Percentiles rank a stretch among this genome's conserved stretches.
These are phyloP conservation scores for Ochotona curzoniae DNA, from an alignment of 2,113 vertebrate genomes.

Conservation along the genomic window DNA sequence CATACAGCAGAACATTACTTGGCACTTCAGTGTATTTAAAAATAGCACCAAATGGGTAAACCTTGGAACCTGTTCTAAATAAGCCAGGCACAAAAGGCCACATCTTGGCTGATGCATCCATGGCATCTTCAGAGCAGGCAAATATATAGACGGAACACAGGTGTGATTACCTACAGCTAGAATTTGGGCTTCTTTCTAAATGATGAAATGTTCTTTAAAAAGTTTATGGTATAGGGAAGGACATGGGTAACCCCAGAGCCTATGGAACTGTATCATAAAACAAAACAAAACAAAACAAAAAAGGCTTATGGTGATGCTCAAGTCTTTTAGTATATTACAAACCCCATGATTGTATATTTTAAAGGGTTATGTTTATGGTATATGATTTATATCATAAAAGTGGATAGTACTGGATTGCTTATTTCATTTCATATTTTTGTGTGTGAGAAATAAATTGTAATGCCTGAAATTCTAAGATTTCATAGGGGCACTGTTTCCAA, in stretches of 20 bases:
- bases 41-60: neutral
- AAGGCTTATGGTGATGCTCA: neutral
- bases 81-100: neutral
- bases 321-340: neutral
- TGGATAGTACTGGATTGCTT: neutral
- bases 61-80: neutral
- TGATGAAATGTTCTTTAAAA: neutral
- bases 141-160: neutral
- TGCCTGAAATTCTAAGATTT: neutral
- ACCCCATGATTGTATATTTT: neutral
- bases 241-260: too few species aligned
- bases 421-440: constrained; percentile 17
- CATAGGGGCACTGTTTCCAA: neutral
- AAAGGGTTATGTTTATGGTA: neutral
- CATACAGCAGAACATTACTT: neutral
- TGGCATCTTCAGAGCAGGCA: neutral
- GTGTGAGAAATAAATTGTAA: constrained; percentile 10
- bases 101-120: neutral
- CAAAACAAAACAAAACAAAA: neutral
- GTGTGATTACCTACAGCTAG: neutral
- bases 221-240: too few species aligned
- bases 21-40: neutral
- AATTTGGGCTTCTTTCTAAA: neutral
- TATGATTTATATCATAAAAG: neutral
- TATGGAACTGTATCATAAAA: too few species aligned